Evolutionary conservation across 2,797 vertebrate species (phyloP), one percentile per base, ranked within the genome.

Genomic region (Lateolabrax maculatus): DNA sequence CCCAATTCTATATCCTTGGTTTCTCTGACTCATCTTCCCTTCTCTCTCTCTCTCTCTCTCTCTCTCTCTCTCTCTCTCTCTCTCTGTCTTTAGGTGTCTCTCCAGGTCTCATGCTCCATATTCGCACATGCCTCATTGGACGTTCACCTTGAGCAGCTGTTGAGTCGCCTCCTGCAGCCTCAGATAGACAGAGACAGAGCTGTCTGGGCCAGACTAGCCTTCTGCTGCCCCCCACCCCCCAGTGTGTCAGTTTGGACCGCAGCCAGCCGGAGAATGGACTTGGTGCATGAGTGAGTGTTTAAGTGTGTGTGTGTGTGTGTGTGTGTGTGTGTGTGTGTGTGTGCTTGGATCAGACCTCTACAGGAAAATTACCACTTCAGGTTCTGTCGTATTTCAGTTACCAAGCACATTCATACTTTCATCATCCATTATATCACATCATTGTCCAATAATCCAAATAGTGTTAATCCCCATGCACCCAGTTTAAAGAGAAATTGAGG

Each of bases 101-200:
- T 67, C 39, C 18, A 19, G 0, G 36, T 73, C 64, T 71, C 37
- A 1, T 34, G 65, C 71, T 72, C 61, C 39, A 34, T 67, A 66
- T 84, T 83, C 63, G 49, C 85, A 74, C 83, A 81, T 66, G 84
- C 82, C 76, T 87, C 78, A 87, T 84, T 86, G 75, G 64, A 73
- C 31, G 91, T 84, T 91, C 90, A 90, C 88, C 87, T 89, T 88
- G 87, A 89, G 80, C 90, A 92, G 86, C 86, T 90, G 87, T 85
- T 80, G 74, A 83, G 64, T 63, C 12, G 69, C 71, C 79, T 73
- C 89, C 83, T 71, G 86, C 81, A 82, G 89, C 68, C 55, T 78
- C 74, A 79, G 72, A 84, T 61, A 83, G 82, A 89, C 79, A 72
- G 75, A 89, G 88, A 91, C 79, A 37, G 84, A 90, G 84, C 65